Base-by-base conservation (phyloP, 2,113 vertebrate genomes). In the Nerophis ophidion region DNA sequence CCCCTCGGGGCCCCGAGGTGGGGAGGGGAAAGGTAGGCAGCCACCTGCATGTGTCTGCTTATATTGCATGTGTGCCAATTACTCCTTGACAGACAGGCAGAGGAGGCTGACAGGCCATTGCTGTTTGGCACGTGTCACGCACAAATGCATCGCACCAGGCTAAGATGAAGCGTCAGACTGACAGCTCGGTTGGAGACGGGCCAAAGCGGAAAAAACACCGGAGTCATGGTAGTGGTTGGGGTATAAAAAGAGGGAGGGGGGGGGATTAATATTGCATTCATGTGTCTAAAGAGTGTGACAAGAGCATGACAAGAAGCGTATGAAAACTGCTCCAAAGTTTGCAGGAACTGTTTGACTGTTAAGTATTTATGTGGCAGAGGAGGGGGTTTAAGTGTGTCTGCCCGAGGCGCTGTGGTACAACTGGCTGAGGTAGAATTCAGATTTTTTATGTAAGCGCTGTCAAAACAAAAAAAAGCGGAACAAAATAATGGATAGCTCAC, bases 121-220 rank as follows among this genome's bases (percentile, higher is more conserved):
- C 80, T 72, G 68, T 84, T 90, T 86, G 82, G 88, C 88, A 90
- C 84, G 90, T 89, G 88, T 82, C 88, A 87, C 68, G 77, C 86
- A 86, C 80, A 76, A 85, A 84, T 74, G 60, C 84, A 77, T 82
- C 58, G 67, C 68, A 57, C 69, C 57, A 57, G 68, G 64, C 73
- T 70, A 65, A 79, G 72, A 84, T 33, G 71, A 71, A 74, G 71
- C 67, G 80, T 74, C 15, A 46, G 60, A 62, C 72, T 88, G 86
- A 89, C 85, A 88, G 88, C 84, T 79, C 60, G 52, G 76, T 62
- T 87, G 80, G 87, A 85, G 61, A 47, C 0, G 60, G 75, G 82
- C 88, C 88, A 89, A 71, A 74, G 61, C 69, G 48, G 68, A 69
- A 77, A 42, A 56, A 83, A 79, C 79, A 66, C 63, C 73, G 66